Evolutionary conservation across 2,113 vertebrate species (phyloP).

Genomic region (Cyprinodon tularosa): DNA sequence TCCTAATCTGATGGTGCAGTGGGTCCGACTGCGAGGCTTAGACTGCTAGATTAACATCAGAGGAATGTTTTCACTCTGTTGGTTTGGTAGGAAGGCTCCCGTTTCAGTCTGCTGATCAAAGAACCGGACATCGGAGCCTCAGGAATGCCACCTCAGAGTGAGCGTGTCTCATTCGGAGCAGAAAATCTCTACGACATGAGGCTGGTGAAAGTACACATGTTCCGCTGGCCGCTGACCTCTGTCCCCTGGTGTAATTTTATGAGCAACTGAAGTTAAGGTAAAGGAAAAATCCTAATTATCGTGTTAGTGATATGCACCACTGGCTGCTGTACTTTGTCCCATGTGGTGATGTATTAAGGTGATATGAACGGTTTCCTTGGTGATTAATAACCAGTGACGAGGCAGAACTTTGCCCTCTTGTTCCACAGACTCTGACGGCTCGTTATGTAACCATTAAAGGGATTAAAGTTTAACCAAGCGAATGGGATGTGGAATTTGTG

Average conservation of each 20-base stretch:
- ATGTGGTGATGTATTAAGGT: conserved; percentile 12
- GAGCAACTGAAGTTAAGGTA: conserved; percentile 19
- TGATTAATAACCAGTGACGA: conserved; percentile 44
- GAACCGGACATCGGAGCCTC: conserved; percentile 34
- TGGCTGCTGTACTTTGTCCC: conserved; percentile 57
- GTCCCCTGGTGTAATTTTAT: not conserved
- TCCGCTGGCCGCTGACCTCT: not conserved
- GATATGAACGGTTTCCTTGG: conserved; percentile 53
- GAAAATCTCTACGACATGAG: conserved; percentile 2
- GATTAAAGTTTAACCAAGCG: conserved; percentile 50
- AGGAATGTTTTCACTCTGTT: conserved; percentile 67
- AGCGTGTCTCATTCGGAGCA: not conserved
- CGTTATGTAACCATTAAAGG: conserved; percentile 34
- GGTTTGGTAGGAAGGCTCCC: conserved; percentile 43
- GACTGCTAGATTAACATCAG: conserved; percentile 27
- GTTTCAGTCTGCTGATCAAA: conserved; percentile 53
- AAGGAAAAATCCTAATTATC: conserved; percentile 27
- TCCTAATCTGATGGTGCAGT: not conserved
- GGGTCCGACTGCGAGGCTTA: conserved; percentile 16
- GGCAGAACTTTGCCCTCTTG: conserved; percentile 51
- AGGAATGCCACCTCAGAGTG: conserved; percentile 51
- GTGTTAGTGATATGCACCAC: conserved; percentile 24
- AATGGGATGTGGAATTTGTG: conserved; percentile 21
- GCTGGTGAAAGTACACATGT: not conserved
- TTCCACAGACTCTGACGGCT: conserved; percentile 8